Conservation (phyloP, 2,888 invertebrate species). For the Pollenia griseotomentosa region DNA sequence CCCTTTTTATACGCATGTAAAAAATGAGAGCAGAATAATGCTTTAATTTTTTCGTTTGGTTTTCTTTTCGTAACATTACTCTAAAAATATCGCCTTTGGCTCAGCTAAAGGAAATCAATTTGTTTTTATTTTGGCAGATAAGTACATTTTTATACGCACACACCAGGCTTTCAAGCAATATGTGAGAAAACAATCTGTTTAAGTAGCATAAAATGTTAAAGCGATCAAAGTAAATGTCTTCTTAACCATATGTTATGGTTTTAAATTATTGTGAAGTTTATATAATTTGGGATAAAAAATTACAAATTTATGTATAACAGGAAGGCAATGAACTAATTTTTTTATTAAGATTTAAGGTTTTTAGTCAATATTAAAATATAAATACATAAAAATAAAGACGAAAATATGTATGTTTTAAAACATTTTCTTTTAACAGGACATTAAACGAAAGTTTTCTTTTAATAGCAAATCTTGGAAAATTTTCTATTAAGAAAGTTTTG, state of each 20-base stretch:
- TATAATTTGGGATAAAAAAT: slow-evolving; percentile 5
- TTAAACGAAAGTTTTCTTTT: too few relatives aligned
- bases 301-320: neutral
- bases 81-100: slow-evolving; percentile 55
- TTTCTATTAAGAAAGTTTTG: too few relatives aligned
- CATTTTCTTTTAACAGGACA: too few relatives aligned
- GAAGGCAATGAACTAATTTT: neutral
- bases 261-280: slow-evolving; percentile 27
- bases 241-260: slow-evolving; percentile 20
- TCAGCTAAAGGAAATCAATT: slow-evolving; percentile 43
- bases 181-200: neutral
- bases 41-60: too few relatives aligned
- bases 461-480: too few relatives aligned
- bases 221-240: neutral
- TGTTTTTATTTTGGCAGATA: slow-evolving; percentile 5
- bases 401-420: too few relatives aligned
- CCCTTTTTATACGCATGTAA: neutral
- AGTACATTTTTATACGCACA: neutral
- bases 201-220: too few relatives aligned
- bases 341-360: neutral
- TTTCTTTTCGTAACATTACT: slow-evolving; percentile 37
- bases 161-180: slow-evolving; percentile 20
- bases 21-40: too few relatives aligned
- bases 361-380: neutral
- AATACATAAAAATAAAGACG: too few relatives aligned